These are phyloP conservation scores for Rhinopomastus cyanomelas DNA, from an alignment of 2,113 vertebrate genomes.

Conservation along the genomic window DNA sequence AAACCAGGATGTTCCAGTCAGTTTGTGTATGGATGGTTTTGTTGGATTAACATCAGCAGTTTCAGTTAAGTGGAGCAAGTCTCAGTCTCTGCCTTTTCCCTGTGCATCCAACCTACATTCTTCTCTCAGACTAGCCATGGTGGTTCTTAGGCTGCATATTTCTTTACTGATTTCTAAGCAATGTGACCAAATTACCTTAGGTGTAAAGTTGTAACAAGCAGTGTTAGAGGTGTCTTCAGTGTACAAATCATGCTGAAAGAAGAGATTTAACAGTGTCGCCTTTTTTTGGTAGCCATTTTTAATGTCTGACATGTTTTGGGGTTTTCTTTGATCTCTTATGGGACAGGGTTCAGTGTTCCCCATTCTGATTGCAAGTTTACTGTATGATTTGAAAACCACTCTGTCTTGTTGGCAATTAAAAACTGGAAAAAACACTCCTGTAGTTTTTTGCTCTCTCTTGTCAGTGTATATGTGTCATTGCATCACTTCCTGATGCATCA, in stretches of 20 bases:
- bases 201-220: not conserved
- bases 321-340: not conserved
- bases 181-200: not conserved
- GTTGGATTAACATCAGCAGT: not conserved
- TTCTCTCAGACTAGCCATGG: not conserved
- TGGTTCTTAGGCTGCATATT: not conserved
- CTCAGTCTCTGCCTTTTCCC: not conserved
- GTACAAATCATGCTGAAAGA: not conserved
- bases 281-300: not conserved
- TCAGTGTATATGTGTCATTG: fast-evolving
- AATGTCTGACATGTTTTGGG: not conserved
- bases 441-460: not conserved
- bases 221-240: not conserved
- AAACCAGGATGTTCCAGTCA: not conserved
- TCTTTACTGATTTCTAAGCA: not conserved
- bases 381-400: not conserved
- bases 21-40: not conserved
- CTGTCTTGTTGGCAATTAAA: not conserved
- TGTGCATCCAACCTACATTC: fast-evolving
- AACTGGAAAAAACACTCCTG: not conserved
- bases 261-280: not conserved
- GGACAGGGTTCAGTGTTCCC: not conserved
- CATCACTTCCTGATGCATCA: not conserved
- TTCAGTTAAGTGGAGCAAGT: not conserved
- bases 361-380: not conserved